Percentiles rank a stretch among this genome's conserved stretches.
phyloP scores from a whole-genome alignment of 2,113 vertebrate species.

The Australoheros scitulus region DNA sequence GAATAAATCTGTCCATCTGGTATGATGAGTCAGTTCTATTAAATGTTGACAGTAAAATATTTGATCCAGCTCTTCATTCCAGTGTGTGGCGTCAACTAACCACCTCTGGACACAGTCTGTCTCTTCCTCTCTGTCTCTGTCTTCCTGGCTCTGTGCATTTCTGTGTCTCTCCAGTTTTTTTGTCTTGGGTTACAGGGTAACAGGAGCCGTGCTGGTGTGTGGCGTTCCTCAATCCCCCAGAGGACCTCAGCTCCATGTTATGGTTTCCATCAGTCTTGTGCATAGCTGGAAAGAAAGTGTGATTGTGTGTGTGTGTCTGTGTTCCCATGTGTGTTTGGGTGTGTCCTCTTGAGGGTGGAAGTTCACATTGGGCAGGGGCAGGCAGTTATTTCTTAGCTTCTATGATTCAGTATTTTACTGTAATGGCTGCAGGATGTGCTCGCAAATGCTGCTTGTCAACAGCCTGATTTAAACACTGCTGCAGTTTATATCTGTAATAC shows the following conservation, averaged over 20 bases:
- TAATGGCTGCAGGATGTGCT: constrained; percentile 43
- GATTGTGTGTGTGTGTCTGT: constrained; percentile 11
- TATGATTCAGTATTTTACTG: constrained; percentile 27
- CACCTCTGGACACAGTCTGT: constrained; percentile 36
- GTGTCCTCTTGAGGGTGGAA: constrained; percentile 37
- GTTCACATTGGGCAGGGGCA: constrained; percentile 12
- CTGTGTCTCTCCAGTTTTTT: constrained; percentile 49
- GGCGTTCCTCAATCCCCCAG: constrained; percentile 73
- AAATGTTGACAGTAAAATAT: constrained; percentile 60
- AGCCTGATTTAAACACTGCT: constrained; percentile 42
- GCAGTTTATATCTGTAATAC: constrained; percentile 26
- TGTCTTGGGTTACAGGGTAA: constrained; percentile 76
- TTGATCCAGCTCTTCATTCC: constrained; percentile 30
- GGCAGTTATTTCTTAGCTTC: constrained; percentile 28
- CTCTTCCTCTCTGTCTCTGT: constrained; percentile 24
- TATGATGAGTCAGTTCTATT: constrained; percentile 25
- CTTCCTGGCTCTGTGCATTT: constrained; percentile 47
- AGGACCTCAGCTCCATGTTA: constrained; percentile 70
- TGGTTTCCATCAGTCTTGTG: constrained; percentile 78
- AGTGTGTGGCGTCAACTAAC: constrained; percentile 50
- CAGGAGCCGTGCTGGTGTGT: constrained; percentile 72
- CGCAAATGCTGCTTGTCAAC: constrained; percentile 46
- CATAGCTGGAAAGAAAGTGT: constrained; percentile 52
- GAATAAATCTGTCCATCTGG: constrained; percentile 49
- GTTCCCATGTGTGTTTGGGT: constrained; percentile 17